Base-by-base conservation (phyloP, 2,113 vertebrate species). In the Crotalus horridus region DNA sequence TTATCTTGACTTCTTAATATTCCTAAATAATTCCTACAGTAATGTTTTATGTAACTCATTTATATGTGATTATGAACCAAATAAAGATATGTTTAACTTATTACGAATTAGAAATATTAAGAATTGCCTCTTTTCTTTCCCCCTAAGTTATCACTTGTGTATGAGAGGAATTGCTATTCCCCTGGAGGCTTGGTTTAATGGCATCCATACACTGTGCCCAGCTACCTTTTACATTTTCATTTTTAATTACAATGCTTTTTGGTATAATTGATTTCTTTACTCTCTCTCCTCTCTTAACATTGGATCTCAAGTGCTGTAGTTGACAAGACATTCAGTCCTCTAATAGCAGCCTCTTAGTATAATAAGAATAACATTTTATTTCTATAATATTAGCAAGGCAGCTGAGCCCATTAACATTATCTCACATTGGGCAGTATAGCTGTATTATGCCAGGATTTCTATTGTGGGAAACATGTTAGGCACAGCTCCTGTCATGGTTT, bases 171-270 rank as follows among this genome's bases (percentile, higher is more conserved):
- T 64, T 33, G 74, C 81, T 90, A 58, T 87, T 94, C 88, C 88
- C 81, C 55, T 69, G 51, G 39, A 92, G 56, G 58, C 9, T 12
- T 69, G 4, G 3, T 86, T 93, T 90, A 90, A 89, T 90, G 91
- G 88, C 26, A 8, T 69, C 24, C 33, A 20, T 86, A 54, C 86
- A 48, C 20, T 55, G n/a, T 39, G 20, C 12, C 90, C 87, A 93
- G 90, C 87, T 87, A 39, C 88, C 81, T 92, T 90, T 92, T 91
- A 91, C 87, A 86, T 87, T 94, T 90, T 90, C 81, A 69, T 90
- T 86, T 92, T 90, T 94, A 94, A 94, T 92, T 92, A 90, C 58
- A 87, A 53, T 58, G 88, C 88, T 90, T 89, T 90, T 92, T 23
- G 91, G 88, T 87, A 90, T 92, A 81, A 87, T 94, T 92, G 88